Evolutionary conservation across 2,888 invertebrate species (phyloP).

Genomic region (Agrypnus murinus): DNA sequence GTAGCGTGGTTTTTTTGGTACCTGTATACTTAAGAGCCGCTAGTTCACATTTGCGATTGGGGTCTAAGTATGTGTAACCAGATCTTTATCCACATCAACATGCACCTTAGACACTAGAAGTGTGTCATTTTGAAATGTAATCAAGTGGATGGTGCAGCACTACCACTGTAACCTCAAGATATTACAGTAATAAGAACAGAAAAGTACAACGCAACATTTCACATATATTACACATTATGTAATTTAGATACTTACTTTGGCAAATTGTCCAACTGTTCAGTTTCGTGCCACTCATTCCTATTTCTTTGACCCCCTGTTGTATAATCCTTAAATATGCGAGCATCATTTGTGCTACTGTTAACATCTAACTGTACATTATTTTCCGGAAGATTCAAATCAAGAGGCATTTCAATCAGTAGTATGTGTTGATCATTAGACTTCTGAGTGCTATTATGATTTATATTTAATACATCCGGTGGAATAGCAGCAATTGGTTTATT

Average conservation of each 20-base stretch:
- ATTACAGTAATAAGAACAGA: too few species aligned
- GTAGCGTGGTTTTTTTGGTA: too few species aligned
- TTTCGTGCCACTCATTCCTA: conserved; percentile 65
- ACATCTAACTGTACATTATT: conserved; percentile 23
- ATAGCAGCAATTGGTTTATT: conserved; percentile 66
- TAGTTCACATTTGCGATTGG: too few species aligned
- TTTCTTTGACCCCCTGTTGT: conserved; percentile 48
- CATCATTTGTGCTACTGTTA: conserved; percentile 14
- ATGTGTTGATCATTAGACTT: conserved; percentile 34
- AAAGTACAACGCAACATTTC: too few species aligned
- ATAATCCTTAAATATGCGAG: conserved; percentile 16
- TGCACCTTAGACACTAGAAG: too few species aligned
- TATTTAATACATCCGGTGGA: conserved; percentile 76
- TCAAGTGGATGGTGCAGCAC: too few species aligned
- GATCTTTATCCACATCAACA: too few species aligned
- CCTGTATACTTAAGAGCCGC: too few species aligned
- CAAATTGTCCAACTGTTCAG: conserved; percentile 52
- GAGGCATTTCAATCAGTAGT: neutral
- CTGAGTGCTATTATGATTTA: conserved; percentile 68
- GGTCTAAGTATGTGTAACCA: too few species aligned
- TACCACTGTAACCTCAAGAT: too few species aligned
- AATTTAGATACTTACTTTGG: conserved; percentile 47
- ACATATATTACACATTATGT: too few species aligned
- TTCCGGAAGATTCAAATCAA: conserved; percentile 33
- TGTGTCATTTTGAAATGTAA: too few species aligned